phyloP scores from a whole-genome alignment of 2,113 vertebrate genomes.

The Picathartes gymnocephalus region DNA sequence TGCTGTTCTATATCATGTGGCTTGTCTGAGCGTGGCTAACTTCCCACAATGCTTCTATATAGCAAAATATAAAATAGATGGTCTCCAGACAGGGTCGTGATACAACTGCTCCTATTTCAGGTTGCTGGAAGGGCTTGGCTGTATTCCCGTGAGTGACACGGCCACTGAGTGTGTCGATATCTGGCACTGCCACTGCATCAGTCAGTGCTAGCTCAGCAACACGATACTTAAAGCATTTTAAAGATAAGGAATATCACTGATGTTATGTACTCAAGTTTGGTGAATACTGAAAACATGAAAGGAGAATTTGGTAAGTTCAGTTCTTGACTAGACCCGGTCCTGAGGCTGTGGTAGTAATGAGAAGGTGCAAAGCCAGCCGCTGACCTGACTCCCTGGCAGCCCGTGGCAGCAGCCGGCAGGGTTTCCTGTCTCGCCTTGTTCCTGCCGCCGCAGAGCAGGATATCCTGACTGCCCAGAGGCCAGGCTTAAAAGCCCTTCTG shows the following conservation, averaged over 20 bases:
- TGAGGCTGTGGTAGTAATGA: not conserved
- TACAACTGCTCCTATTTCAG: not conserved
- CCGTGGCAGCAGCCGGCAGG: conserved; percentile 13
- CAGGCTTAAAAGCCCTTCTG: conserved; percentile 61
- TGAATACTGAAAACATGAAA: not conserved
- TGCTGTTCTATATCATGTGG: not conserved
- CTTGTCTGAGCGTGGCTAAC: not conserved
- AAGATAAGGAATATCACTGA: not conserved
- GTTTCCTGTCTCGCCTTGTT: conserved; percentile 52
- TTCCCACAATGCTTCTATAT: not conserved
- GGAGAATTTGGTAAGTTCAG: not conserved
- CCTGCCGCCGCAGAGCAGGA: conserved; percentile 50
- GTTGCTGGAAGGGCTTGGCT: not conserved
- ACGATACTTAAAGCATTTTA: not conserved
- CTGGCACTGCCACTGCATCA: not conserved
- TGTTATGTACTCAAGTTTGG: not conserved
- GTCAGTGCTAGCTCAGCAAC: not conserved
- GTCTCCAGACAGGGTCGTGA: not conserved
- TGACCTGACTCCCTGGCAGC: conserved; percentile 31
- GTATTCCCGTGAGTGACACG: accelerated
- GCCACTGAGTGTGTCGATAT: not conserved
- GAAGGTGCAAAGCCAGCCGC: not conserved
- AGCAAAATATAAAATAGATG: not conserved
- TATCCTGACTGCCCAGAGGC: conserved; percentile 59
- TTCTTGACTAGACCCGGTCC: not conserved